These are phyloP conservation scores for Camponotus pennsylvanicus DNA, from an alignment of 1,140 invertebrate species.

Conservation along the genomic window DNA sequence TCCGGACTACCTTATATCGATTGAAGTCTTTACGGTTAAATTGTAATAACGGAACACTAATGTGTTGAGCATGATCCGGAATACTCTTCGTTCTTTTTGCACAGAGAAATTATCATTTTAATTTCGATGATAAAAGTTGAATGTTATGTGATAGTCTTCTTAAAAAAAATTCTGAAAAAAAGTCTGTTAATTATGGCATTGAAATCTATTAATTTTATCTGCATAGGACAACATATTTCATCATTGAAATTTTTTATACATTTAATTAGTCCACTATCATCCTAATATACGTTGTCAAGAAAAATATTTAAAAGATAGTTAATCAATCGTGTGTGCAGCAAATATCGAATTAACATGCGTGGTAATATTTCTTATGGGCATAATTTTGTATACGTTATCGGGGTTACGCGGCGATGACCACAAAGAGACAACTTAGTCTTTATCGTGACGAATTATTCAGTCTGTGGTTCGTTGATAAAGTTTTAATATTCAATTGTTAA, in stretches of 20 bases:
- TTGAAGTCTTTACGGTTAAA: not conserved
- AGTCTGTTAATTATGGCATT: not conserved
- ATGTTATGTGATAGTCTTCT: not conserved
- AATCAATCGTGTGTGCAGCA: constrained; percentile 43
- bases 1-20: not conserved
- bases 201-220: constrained; percentile 6
- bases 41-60: not conserved
- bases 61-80: not conserved
- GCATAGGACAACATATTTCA: not conserved
- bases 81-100: no score
- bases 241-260: constrained; percentile 37
- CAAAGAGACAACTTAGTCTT: constrained; percentile 14
- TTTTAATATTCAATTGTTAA: not conserved
- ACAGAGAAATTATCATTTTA: not conserved
- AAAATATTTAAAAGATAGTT: constrained; percentile 45
- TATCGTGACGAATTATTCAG: constrained; percentile 19
- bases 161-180: not conserved
- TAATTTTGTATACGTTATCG: constrained; percentile 37
- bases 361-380: constrained; percentile 26
- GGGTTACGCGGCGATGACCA: constrained; percentile 24
- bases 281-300: not conserved
- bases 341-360: constrained; percentile 23
- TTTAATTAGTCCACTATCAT: constrained; percentile 23
- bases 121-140: not conserved
- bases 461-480: not conserved